Conservation (phyloP, 1,140 invertebrate genomes). For the Olivierus martensii region DNA sequence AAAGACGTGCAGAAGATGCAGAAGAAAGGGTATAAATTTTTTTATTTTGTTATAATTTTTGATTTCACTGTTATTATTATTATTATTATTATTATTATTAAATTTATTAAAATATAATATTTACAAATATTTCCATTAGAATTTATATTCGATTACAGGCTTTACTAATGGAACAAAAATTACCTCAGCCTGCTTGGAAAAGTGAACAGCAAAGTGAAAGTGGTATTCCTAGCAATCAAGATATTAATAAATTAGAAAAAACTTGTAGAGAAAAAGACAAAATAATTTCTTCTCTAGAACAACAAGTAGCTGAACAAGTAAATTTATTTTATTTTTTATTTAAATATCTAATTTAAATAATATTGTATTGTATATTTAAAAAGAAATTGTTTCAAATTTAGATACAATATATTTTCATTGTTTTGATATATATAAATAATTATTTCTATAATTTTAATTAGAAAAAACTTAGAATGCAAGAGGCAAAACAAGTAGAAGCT, state of each 20-base stretch:
- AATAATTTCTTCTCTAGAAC: constrained; percentile 64
- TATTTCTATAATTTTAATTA: constrained; percentile 26
- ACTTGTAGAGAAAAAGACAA: constrained; percentile 41
- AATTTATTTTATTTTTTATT: constrained; percentile 1
- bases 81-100: too few species aligned
- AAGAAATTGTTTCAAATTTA: not conserved
- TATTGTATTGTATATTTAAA: not conserved
- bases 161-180: too few species aligned
- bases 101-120: too few species aligned
- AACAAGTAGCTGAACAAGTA: constrained; percentile 84
- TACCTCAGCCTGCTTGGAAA: too few species aligned
- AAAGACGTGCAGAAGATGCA: constrained; percentile 73
- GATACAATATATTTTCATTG: too few species aligned
- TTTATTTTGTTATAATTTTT: not conserved
- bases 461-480: constrained; percentile 69
- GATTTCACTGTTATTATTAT: too few species aligned
- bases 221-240: too few species aligned
- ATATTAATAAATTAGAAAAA: constrained; percentile 15
- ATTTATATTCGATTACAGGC: too few species aligned
- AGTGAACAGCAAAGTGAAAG: too few species aligned
- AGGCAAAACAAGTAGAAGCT: constrained; percentile 82
- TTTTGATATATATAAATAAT: too few species aligned
- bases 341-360: not conserved
- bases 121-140: too few species aligned
- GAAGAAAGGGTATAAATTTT: constrained; percentile 43